Base-by-base conservation (phyloP, 2,113 vertebrate genomes). In the Apteryx owenii region DNA sequence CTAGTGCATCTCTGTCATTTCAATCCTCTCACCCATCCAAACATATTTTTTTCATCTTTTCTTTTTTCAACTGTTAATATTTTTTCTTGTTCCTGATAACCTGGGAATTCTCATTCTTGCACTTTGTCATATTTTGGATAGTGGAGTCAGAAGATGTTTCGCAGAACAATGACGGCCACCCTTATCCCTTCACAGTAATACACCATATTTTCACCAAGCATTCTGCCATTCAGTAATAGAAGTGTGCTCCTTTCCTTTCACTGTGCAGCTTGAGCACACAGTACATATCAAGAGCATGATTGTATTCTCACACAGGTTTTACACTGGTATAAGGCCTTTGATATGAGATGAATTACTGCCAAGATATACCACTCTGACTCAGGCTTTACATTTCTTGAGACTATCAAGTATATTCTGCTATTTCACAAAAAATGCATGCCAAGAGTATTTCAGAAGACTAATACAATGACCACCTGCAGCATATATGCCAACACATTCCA, bases 151-250 rank as follows among this genome's bases (percentile, higher is more conserved):
- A 89, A 81, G 26, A 25, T 54, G 28, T 92, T 38, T 86, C 72
- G 51, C 22, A 88, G 89, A 96, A 92, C 20, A 40, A 64, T 61
- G 91, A 90, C 86, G 86, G 64, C 50, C 86, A 92, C 83, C 44
- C 4, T 9, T 65, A 92, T 21, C 64, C 76, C 76, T 91, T 65
- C 69, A 77, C 61, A 79, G 86, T 36, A 80, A 85, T 23, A 76
- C 16, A 38, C 38, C 15, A 88, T 11, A 65, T 83, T 92, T 92
- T 95, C 48, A 76, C 83, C 83, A 38, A 68, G 16, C 51, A 65
- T 61, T 90, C 62, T 94, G 76, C n/a, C n/a, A 76, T 69, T 81
- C 13, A 3, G 58, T 69, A 83, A 61, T 56, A 81, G 25, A 92
- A 90, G 85, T 26, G 48, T 22, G 44, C 58, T 95, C 36, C 17